A percentile compares a stretch with the other conserved stretches of the same genome.
These are phyloP conservation scores for Cryptotermes secundus DNA, from an alignment of 1,140 invertebrate genomes.

Conservation along the genomic window DNA sequence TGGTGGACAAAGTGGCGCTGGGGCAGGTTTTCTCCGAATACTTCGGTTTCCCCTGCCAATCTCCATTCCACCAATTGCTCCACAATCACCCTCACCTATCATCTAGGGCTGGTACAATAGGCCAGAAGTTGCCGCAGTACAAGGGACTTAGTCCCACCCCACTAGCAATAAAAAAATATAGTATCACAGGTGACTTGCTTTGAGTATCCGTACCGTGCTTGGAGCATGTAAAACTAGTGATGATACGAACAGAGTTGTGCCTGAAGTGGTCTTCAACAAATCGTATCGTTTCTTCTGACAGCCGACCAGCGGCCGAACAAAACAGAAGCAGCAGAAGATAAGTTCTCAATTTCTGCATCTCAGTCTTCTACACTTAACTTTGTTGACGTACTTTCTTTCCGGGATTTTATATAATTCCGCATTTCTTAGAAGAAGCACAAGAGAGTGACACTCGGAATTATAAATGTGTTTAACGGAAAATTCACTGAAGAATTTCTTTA, in stretches of 20 bases:
- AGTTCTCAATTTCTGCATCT: not conserved
- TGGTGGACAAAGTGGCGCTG: too few relatives aligned
- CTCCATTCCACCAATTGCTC: too few relatives aligned
- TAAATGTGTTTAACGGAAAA: not conserved
- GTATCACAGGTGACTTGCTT: too few relatives aligned
- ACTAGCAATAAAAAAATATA: too few relatives aligned
- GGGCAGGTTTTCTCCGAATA: too few relatives aligned
- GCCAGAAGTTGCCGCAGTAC: too few relatives aligned
- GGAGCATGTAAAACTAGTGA: not conserved
- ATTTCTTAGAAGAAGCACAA: not conserved
- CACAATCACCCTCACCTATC: too few relatives aligned
- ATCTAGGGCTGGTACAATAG: too few relatives aligned
- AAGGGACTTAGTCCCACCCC: too few relatives aligned
- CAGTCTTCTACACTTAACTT: not conserved
- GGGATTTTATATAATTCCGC: not conserved
- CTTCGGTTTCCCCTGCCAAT: too few relatives aligned
- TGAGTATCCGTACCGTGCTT: not conserved
- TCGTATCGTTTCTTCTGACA: constrained; percentile 1
- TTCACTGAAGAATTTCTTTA: not conserved
- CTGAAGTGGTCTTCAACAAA: not conserved
- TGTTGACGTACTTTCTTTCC: not conserved
- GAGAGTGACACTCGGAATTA: not conserved
- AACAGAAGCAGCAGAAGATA: not conserved
- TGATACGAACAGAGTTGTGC: not conserved
- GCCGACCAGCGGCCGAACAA: not conserved